These are phyloP conservation scores for Gymnoscopelus braueri DNA, from an alignment of 2,797 vertebrate species.

Conservation along the genomic window DNA sequence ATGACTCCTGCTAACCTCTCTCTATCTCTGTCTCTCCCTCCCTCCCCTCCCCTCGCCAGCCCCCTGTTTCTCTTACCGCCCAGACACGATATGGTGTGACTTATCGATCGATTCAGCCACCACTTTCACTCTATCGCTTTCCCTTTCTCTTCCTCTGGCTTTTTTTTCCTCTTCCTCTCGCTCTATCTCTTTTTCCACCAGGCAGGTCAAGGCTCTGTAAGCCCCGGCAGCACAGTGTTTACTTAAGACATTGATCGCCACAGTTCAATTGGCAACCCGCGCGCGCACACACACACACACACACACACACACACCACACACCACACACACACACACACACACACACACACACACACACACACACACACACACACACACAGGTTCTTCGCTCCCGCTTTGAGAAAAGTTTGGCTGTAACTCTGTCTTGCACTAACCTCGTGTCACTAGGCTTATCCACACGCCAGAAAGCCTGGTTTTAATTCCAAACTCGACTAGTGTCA, in stretches of 20 bases:
- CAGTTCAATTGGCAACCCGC: slow-evolving; percentile 33
- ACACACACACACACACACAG: no score
- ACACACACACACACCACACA: no score
- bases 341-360: no score
- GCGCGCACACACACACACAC: background rate
- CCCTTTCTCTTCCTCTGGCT: slow-evolving; percentile 23
- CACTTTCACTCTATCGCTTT: slow-evolving; percentile 25
- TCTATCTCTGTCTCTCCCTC: background rate
- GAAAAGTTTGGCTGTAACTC: no score
- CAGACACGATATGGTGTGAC: slow-evolving; percentile 1
- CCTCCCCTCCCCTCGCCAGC: background rate
- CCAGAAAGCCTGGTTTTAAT: no score
- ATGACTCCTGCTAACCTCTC: background rate
- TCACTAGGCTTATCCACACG: no score
- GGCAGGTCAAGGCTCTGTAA: slow-evolving; percentile 34
- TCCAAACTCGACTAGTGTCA: no score
- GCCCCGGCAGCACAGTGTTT: slow-evolving; percentile 33
- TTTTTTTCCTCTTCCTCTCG: slow-evolving; percentile 4
- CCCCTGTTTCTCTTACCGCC: background rate
- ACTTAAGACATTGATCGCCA: slow-evolving; percentile 37
- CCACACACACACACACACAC: background rate
- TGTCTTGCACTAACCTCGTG: no score
- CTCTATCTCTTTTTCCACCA: slow-evolving; percentile 6
- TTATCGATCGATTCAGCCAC: slow-evolving; percentile 52
- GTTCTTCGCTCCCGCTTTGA: no score